Conservation (phyloP, 2,888 invertebrate genomes). For the Pseudococcus longispinus region DNA sequence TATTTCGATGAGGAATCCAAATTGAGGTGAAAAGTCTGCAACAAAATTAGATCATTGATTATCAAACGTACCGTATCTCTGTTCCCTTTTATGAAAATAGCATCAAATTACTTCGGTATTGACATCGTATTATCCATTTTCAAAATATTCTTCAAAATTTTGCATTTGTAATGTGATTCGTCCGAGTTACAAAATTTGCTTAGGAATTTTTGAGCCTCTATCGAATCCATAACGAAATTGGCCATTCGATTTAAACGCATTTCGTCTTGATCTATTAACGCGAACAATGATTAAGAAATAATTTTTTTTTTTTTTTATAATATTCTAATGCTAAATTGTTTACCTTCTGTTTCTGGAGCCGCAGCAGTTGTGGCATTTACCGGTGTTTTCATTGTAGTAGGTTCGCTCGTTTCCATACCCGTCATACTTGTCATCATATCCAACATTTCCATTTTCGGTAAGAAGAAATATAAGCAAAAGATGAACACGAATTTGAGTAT, state of each 20-base stretch:
- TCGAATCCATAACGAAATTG: constrained; percentile 38
- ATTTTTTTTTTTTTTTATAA: neutral
- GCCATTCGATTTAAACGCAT: constrained; percentile 37
- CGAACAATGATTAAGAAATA: neutral
- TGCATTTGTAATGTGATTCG: constrained; percentile 39
- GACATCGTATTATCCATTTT: constrained; percentile 37
- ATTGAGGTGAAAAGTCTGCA: neutral
- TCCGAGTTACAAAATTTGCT: constrained; percentile 16
- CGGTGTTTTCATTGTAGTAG: neutral
- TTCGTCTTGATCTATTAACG: constrained; percentile 43
- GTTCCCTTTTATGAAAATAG: neutral
- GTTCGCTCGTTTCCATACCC: neutral
- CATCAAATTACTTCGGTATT: neutral
- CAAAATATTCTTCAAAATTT: constrained; percentile 4
- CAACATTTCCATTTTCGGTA: constrained; percentile 49
- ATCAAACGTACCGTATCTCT: neutral
- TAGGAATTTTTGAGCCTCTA: constrained; percentile 43
- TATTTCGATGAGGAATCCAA: neutral
- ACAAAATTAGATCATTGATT: neutral
- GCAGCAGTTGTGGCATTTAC: neutral
- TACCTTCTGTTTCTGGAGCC: constrained; percentile 41
- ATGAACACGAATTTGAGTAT: constrained; percentile 53
- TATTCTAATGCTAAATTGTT: neutral
- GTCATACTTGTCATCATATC: constrained; percentile 46
- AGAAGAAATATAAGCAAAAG: constrained; percentile 53